A percentile compares a stretch with the other conserved stretches of the same genome.
Conservation (phyloP, 2,113 vertebrate genomes). For the Circaetus gallicus region DNA sequence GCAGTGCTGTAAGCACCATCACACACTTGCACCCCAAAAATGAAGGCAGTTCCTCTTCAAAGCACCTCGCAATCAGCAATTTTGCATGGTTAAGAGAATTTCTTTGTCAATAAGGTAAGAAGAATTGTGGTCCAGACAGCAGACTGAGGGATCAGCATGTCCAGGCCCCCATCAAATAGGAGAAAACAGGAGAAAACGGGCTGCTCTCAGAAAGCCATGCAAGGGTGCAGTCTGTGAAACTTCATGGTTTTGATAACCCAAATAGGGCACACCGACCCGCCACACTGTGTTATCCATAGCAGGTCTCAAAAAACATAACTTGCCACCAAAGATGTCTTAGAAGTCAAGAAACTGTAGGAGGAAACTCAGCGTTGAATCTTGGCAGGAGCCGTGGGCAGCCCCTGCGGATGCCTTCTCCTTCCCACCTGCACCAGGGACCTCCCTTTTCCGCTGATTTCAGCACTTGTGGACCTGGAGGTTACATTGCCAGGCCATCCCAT, state of each 20-base stretch:
- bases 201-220: not conserved
- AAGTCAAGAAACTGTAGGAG: not conserved
- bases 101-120: not conserved
- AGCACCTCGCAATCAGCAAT: not conserved
- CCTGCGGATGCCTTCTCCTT: not conserved
- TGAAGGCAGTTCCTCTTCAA: not conserved
- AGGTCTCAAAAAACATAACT: not conserved
- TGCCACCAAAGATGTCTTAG: not conserved
- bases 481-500: not conserved
- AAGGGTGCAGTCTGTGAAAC: not conserved
- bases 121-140: fast-evolving
- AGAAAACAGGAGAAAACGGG: not conserved
- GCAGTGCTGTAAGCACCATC: not conserved
- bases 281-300: not conserved
- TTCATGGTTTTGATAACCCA: not conserved
- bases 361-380: not conserved
- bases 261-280: not conserved
- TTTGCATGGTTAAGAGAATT: not conserved
- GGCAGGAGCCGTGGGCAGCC: not conserved
- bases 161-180: not conserved
- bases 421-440: not conserved
- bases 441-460: not conserved
- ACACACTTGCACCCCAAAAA: not conserved
- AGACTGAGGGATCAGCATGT: fast-evolving
- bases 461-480: not conserved